Conservation (phyloP, 2,797 vertebrate species). For the Poecile montanus region DNA sequence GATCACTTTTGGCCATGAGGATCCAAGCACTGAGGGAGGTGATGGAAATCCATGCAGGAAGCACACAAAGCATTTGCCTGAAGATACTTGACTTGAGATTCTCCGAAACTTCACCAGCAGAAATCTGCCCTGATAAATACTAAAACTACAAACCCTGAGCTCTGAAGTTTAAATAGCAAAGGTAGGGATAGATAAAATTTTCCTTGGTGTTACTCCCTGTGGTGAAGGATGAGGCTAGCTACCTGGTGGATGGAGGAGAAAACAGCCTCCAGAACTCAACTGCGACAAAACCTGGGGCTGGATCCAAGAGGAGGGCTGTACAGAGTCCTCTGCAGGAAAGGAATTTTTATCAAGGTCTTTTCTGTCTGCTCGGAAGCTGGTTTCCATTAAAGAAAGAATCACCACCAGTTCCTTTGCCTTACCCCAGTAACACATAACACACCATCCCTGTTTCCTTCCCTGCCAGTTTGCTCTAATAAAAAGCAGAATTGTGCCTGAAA, state of each 20-base stretch:
- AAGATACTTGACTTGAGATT: background rate
- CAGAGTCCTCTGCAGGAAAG: slow-evolving; percentile 8
- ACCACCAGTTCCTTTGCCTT: slow-evolving; percentile 33
- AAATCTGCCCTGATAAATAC: background rate
- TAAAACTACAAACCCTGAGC: background rate
- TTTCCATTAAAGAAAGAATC: slow-evolving; percentile 46
- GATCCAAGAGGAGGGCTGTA: background rate
- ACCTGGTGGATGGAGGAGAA: background rate
- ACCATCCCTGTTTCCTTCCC: background rate
- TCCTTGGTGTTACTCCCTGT: background rate
- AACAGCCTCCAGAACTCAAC: background rate
- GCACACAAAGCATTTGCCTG: background rate
- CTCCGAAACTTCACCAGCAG: background rate
- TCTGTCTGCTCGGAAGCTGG: slow-evolving; percentile 9
- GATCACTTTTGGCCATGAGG: background rate
- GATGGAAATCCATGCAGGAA: background rate
- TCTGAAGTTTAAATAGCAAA: background rate
- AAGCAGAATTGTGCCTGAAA: slow-evolving; percentile 58
- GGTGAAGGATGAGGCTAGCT: background rate
- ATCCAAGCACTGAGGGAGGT: background rate
- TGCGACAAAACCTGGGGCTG: background rate
- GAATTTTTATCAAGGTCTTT: slow-evolving; percentile 55
- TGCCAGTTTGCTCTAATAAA: slow-evolving; percentile 61
- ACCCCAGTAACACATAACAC: slow-evolving; percentile 42
- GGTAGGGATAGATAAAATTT: background rate